A percentile compares a stretch with the other conserved stretches of the same genome.
These are phyloP conservation scores for Heliconius melpomene DNA, from an alignment of 1,140 invertebrate species.

Conservation along the genomic window DNA sequence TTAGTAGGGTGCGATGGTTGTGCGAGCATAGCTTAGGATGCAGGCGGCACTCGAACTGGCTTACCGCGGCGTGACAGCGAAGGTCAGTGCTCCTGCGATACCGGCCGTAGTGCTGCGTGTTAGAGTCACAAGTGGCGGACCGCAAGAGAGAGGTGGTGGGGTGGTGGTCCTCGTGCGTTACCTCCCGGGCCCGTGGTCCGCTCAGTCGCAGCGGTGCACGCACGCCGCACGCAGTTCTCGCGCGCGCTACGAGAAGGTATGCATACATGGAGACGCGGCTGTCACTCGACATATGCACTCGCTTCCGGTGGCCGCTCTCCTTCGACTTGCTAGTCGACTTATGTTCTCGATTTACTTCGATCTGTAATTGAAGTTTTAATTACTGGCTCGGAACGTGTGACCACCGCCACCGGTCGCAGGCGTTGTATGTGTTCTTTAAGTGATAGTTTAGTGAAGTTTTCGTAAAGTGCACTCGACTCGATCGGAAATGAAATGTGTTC, in stretches of 20 bases:
- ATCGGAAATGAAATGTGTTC: slow-evolving; percentile 57
- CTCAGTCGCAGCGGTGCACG: slow-evolving; percentile 77
- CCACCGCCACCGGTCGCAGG: slow-evolving; percentile 44
- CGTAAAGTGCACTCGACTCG: slow-evolving; percentile 19
- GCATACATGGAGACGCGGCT: slow-evolving; percentile 48
- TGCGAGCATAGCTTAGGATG: slow-evolving; percentile 56
- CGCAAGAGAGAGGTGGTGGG: slow-evolving; percentile 71
- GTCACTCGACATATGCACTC: slow-evolving; percentile 55
- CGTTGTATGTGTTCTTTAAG: slow-evolving; percentile 45
- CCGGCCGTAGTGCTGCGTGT: slow-evolving; percentile 67
- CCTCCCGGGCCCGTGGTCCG: slow-evolving; percentile 60
- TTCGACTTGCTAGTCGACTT: slow-evolving; percentile 42
- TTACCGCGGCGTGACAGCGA: slow-evolving; percentile 52
- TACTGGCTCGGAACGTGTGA: slow-evolving; percentile 7
- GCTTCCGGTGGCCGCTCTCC: slow-evolving; percentile 73
- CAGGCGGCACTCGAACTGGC: slow-evolving; percentile 53
- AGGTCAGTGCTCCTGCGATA: slow-evolving; percentile 75
- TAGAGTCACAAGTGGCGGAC: slow-evolving; percentile 71
- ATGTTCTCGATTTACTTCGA: slow-evolving; percentile 29
- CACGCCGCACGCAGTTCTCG: slow-evolving; percentile 79
- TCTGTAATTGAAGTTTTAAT: slow-evolving; percentile 7
- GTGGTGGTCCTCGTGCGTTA: slow-evolving; percentile 61
- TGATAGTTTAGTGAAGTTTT: slow-evolving; percentile 31
- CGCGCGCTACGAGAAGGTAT: slow-evolving; percentile 78
- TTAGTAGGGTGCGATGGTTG: slow-evolving; percentile 43